Percentiles rank a stretch among this genome's conserved stretches.
Evolutionary conservation across 2,113 vertebrate genomes (phyloP).

Genomic region (Geococcyx californianus): DNA sequence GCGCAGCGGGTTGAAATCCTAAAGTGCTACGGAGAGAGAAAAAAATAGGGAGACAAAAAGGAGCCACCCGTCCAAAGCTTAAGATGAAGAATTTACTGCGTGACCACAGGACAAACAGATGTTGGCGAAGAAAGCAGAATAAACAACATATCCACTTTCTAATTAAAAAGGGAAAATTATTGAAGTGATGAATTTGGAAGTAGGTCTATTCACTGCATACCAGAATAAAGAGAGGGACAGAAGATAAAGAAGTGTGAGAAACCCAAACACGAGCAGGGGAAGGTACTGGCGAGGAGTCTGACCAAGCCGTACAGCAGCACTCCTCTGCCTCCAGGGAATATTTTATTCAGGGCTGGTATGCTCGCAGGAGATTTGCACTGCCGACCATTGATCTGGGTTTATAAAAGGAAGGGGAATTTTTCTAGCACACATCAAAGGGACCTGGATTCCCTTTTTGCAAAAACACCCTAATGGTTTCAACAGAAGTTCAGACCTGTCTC

Average conservation of each 20-base stretch:
- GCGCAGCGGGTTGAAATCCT: background rate
- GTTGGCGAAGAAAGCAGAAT: background rate
- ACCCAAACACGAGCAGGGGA: background rate
- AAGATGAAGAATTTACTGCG: background rate
- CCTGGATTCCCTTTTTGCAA: slow-evolving; percentile 65
- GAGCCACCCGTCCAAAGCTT: background rate
- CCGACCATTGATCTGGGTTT: slow-evolving; percentile 65
- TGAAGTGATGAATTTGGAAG: background rate
- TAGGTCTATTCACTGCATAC: background rate
- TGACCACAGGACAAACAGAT: background rate
- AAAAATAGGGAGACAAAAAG: background rate
- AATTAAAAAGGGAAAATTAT: background rate
- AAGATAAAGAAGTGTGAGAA: background rate
- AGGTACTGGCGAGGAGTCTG: background rate
- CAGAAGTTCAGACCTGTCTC: slow-evolving; percentile 74
- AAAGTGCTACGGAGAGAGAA: background rate
- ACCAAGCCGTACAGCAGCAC: background rate
- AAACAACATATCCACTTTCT: background rate
- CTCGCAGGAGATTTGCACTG: slow-evolving; percentile 33
- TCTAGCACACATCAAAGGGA: slow-evolving; percentile 76
- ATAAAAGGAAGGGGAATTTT: slow-evolving; percentile 69
- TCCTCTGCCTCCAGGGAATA: slow-evolving; percentile 28
- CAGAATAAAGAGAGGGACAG: background rate
- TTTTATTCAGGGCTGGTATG: slow-evolving; percentile 50
- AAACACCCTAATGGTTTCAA: slow-evolving; percentile 76